A percentile compares a stretch with the other conserved stretches of the same genome.
Conservation (phyloP, 2,113 vertebrate species). For the Gavialis gangeticus region DNA sequence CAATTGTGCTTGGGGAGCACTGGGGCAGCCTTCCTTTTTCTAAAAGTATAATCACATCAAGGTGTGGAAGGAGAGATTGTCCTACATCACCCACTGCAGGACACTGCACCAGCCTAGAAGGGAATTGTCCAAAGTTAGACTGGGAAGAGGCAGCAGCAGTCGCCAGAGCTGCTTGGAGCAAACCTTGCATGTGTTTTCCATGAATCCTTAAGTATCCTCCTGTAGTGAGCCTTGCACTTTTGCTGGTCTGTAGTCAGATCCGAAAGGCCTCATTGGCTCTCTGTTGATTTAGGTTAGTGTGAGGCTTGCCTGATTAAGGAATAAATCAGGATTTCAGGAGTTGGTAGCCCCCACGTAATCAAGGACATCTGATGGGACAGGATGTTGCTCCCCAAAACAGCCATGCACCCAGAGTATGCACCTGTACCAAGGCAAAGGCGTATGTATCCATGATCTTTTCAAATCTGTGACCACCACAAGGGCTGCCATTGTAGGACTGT, state of each 20-base stretch:
- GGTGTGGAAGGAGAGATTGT: background rate
- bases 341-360: rapidly evolving
- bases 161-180: rapidly evolving
- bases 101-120: background rate
- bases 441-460: rapidly evolving
- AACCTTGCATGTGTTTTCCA: background rate
- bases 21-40: too few relatives aligned
- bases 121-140: background rate
- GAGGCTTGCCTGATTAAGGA: rapidly evolving
- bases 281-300: rapidly evolving
- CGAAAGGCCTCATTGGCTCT: background rate
- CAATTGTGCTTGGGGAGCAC: too few relatives aligned
- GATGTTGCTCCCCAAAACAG: background rate
- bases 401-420: rapidly evolving
- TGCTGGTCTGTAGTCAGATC: background rate
- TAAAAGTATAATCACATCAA: too few relatives aligned
- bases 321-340: background rate
- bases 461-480: rapidly evolving
- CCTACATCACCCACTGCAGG: background rate
- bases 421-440: background rate
- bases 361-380: rapidly evolving
- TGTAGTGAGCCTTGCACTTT: rapidly evolving
- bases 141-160: background rate
- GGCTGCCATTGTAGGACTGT: rapidly evolving
- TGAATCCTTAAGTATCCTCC: background rate